Conservation (phyloP, 2,888 invertebrate species). For the Ochlodes sylvanus region DNA sequence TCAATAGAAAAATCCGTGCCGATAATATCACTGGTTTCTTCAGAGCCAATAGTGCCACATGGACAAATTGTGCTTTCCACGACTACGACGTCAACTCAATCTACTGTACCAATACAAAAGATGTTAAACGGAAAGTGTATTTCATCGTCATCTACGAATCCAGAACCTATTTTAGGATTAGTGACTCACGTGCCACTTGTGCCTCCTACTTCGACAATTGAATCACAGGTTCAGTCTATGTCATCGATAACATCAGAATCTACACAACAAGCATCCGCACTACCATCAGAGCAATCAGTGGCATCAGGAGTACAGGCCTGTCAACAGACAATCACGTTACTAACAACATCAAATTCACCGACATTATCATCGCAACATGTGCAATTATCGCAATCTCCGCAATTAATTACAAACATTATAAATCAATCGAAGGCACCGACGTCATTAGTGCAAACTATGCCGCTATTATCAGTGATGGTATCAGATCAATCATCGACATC, state of each 20-base stretch:
- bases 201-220: neutral
- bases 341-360: neutral
- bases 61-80: neutral
- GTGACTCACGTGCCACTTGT: neutral
- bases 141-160: neutral
- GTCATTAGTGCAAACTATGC: neutral
- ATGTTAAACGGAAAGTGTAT: neutral
- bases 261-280: neutral
- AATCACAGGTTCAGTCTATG: neutral
- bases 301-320: neutral
- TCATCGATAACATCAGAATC: neutral
- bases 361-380: neutral
- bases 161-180: neutral
- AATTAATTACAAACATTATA: neutral
- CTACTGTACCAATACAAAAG: neutral
- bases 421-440: neutral
- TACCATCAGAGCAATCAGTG: neutral
- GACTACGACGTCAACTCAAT: neutral
- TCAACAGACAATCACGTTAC: neutral
- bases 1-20: neutral
- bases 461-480: neutral
- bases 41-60: neutral
- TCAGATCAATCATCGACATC: neutral
- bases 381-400: too few relatives aligned
- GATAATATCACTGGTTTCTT: neutral